Evolutionary conservation across 2,888 invertebrate species (phyloP).

Genomic region (Pollenia labialis): DNA sequence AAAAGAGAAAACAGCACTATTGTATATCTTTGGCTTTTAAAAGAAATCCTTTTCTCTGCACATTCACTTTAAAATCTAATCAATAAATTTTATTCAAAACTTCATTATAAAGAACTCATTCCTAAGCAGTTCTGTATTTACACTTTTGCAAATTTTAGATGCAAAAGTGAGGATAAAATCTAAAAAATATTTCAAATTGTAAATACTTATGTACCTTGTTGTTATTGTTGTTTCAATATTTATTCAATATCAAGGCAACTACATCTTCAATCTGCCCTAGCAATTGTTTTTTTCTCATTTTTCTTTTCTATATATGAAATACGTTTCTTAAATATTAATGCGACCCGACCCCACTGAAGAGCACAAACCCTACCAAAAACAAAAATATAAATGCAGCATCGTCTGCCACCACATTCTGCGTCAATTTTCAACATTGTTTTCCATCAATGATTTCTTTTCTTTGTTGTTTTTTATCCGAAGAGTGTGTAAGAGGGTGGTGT

Average conservation of each 20-base stretch:
- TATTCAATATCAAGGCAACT: conserved; percentile 29
- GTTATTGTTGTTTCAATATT: conserved; percentile 19
- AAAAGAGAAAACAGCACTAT: too few relatives aligned
- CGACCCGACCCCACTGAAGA: background rate
- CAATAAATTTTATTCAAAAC: too few relatives aligned
- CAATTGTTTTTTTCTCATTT: background rate
- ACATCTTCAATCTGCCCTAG: conserved; percentile 1
- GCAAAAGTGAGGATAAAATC: background rate
- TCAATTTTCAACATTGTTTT: background rate
- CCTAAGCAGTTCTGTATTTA: too few relatives aligned
- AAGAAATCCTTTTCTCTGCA: too few relatives aligned
- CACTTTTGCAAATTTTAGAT: background rate
- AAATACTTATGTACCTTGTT: background rate
- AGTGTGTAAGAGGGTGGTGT: background rate
- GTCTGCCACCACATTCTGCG: too few relatives aligned
- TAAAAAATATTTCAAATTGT: conserved; percentile 25
- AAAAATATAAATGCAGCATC: too few relatives aligned
- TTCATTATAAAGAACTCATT: too few relatives aligned
- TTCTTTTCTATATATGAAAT: background rate
- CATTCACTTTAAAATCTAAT: too few relatives aligned
- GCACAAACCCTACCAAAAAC: background rate
- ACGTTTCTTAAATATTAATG: conserved; percentile 63
- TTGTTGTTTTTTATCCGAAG: conserved; percentile 4
- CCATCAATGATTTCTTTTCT: conserved; percentile 18
- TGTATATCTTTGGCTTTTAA: too few relatives aligned